Evolutionary conservation across 1,140 invertebrate species (phyloP), one percentile per base, ranked within the genome.

Genomic region (Pseudachorutes palmiensis): DNA sequence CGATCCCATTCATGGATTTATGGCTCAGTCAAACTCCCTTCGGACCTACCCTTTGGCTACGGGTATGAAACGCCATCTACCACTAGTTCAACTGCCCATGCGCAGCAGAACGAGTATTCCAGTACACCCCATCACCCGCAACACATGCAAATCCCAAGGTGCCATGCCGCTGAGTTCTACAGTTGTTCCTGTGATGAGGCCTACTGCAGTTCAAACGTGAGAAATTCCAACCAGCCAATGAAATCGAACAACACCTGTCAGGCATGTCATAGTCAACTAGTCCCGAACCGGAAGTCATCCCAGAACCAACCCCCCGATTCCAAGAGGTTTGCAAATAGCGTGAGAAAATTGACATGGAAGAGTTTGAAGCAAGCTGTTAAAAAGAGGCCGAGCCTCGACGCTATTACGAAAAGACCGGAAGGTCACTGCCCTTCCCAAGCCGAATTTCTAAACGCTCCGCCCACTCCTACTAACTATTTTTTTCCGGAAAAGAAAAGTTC

Each of bases 311-410:
- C 22, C 9, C 51, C 24, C 22, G 58, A 60, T 16, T 48, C 28
- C n/a, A 67, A 72, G 59, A 73, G 62, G 29, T 71, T 74, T 66
- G 68, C 58, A 12, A 71, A 63, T 51, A 68, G 65, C 55, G 72
- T 74, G 59, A 65, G 68, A 33, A 74, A 74, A 49, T 49, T 74
- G 32, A 74, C 72, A 22, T 74, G 72, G 72, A 74, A 74, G 57
- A 74, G 72, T 67, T 64, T 74, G 55, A 74, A 74, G 55, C 72
- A 74, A 68, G 72, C 63, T n/a, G 72, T 74, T n/a, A 74, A 71
- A 58, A 74, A 74, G 57, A 33, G 72, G 31, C 72, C 72, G 45
- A 70, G 67, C 36, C 33, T 74, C 5, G 72, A 74, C 32, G 57
- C 58, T 2, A 32, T 74, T 12, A 26, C 14, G 19, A 26, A 63